Percentiles rank a stretch among this genome's conserved stretches.
phyloP scores from a whole-genome alignment of 2,888 invertebrate species.

The Nomada flava region DNA sequence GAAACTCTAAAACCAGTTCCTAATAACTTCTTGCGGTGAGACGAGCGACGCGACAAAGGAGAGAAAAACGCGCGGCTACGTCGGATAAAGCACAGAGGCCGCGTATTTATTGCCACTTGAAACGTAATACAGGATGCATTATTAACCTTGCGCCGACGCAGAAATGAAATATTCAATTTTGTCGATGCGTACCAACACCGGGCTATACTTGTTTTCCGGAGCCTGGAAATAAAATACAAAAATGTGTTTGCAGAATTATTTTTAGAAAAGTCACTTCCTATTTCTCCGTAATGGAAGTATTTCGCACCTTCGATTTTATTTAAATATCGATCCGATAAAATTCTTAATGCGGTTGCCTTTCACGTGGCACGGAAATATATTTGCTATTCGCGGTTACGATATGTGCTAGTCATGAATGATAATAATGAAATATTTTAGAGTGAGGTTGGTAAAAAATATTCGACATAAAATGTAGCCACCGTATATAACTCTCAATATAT shows the following conservation, averaged over 20 bases:
- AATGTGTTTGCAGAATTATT: not conserved
- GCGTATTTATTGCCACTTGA: conserved; percentile 51
- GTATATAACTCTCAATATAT: no score
- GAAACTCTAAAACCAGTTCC: conserved; percentile 69
- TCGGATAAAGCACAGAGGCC: conserved; percentile 50
- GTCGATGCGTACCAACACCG: not conserved
- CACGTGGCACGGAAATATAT: not conserved
- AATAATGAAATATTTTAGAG: no score
- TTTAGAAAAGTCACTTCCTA: no score
- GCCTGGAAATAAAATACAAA: conserved; percentile 10
- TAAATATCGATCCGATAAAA: no score
- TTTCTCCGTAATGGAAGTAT: not conserved
- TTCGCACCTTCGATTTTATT: not conserved
- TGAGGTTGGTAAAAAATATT: no score
- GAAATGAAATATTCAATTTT: conserved; percentile 14
- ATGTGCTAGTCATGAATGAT: not conserved
- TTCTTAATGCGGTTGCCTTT: no score
- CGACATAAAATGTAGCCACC: no score
- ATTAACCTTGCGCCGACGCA: conserved; percentile 32
- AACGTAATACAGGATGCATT: conserved; percentile 44
- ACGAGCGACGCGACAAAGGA: conserved; percentile 56
- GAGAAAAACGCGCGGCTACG: conserved; percentile 53
- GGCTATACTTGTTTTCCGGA: not conserved
- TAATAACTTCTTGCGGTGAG: conserved; percentile 64
- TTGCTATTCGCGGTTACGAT: not conserved